Percentiles rank a stretch among this genome's conserved stretches.
phyloP scores from a whole-genome alignment of 2,797 vertebrate species.

The Rallus crepitans region DNA sequence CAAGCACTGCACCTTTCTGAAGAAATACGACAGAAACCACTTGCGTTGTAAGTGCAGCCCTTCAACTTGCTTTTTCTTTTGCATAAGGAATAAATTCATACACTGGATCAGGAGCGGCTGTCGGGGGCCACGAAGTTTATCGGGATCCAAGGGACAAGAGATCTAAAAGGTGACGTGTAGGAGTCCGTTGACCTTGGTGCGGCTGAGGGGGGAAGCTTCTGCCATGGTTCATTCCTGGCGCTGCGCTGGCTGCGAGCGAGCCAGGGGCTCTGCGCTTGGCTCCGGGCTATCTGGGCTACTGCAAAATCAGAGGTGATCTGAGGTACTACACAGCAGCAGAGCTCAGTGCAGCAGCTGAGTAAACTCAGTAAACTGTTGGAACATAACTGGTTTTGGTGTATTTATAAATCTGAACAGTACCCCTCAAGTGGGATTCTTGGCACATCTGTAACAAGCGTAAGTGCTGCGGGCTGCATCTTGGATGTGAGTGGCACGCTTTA shows the following conservation, averaged over 20 bases:
- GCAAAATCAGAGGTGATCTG: neutral
- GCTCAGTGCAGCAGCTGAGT: neutral
- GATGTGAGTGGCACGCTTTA: neutral
- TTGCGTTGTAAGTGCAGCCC: neutral
- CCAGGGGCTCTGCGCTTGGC: neutral
- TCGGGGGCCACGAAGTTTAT: constrained; percentile 87
- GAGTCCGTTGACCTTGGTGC: neutral
- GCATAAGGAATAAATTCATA: constrained; percentile 91
- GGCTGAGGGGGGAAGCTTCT: neutral
- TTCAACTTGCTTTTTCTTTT: constrained; percentile 70
- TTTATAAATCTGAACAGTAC: neutral
- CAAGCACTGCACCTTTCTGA: constrained; percentile 57
- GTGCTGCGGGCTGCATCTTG: neutral
- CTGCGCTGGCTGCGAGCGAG: neutral
- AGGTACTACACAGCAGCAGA: neutral
- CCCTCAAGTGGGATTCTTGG: neutral
- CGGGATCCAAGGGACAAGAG: constrained; percentile 90
- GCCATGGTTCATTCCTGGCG: neutral
- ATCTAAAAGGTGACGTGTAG: constrained; percentile 85
- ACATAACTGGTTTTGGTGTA: neutral
- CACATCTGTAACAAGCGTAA: neutral
- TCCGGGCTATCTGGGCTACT: neutral
- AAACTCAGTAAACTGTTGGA: neutral
- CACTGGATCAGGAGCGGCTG: constrained; percentile 88
- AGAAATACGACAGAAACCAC: neutral